A percentile compares a stretch with the other conserved stretches of the same genome.
Evolutionary conservation across 2,113 vertebrate genomes (phyloP).

Genomic region (Psittacara wagleri): DNA sequence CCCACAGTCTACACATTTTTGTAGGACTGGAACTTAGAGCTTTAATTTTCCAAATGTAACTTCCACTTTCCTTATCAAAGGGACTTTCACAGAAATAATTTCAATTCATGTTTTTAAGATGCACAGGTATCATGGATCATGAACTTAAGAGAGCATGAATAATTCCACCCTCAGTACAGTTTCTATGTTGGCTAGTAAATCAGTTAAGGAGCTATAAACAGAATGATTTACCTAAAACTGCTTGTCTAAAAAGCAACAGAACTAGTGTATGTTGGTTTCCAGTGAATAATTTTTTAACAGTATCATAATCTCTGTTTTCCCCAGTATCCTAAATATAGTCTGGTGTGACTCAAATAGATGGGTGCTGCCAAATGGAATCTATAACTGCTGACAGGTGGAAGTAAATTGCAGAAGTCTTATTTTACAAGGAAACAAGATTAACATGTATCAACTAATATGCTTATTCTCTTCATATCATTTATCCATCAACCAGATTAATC

Average conservation of each 20-base stretch:
- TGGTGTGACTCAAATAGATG: background rate
- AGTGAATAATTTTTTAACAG: background rate
- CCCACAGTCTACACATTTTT: background rate
- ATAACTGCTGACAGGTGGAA: slow-evolving; percentile 1
- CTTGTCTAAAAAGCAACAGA: background rate
- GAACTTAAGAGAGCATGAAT: background rate
- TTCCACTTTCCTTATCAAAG: background rate
- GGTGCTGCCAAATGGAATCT: background rate
- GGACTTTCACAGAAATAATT: background rate
- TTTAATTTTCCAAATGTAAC: background rate
- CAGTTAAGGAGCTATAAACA: background rate
- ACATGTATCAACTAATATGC: background rate
- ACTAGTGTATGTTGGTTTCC: background rate
- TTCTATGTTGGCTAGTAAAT: background rate
- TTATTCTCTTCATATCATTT: background rate
- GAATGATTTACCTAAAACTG: background rate
- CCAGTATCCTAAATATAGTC: background rate
- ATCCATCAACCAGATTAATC: background rate
- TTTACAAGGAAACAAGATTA: background rate
- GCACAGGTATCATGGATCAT: background rate
- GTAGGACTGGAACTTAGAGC: background rate
- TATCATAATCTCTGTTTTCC: background rate
- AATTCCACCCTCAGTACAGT: background rate
- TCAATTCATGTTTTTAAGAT: background rate
- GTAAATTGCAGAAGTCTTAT: background rate